Evolutionary conservation across 2,113 vertebrate species (phyloP), one percentile per base, ranked within the genome.

Genomic region (Elephantulus edwardii): DNA sequence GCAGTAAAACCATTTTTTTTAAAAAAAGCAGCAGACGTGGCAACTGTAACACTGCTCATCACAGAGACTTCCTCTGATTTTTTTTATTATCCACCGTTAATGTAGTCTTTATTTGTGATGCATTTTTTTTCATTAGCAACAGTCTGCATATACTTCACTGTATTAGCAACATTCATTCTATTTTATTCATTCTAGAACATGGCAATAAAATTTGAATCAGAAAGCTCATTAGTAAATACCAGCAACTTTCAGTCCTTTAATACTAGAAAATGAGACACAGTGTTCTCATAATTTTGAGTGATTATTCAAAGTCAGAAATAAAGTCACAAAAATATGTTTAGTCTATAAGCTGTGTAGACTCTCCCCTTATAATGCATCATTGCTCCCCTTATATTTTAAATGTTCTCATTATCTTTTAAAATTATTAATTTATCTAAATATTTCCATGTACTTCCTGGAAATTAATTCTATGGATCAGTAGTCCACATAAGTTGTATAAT

Each of bases 1-100:
- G 52, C 33, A 56, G 35, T 40, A 80, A 85, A 86, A 90, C 79
- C 82, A 66, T 42, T 74, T 64, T 38, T 66, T 10, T 60, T 46
- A 70, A 50, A n/a, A 83, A 85, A 91, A 92, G 28, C 38, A 90
- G 48, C 56, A 92, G 68, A 82, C 7, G 91, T 77, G n/a, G 68
- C 56, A 92, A 84, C 60, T 85, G 28, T 50, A 92, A 91, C 79
- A 44, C 22, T 78, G 44, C 64, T 91, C 52, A 76, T 52, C 44
- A 74, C 84, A 68, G 92, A 92, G 54, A 86, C 24, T 71, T 82
- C 42, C 46, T 89, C 76, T 86, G 58, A 77, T 24, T 93, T 58
- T 91, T 24, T 93, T 58, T 91, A 90, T 89, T 94, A 94, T 92
- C 68, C 56, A 72, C 91, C 82, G 68, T 30, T 85, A 94, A 95